Percentiles rank a stretch among this genome's conserved stretches.
These are phyloP conservation scores for Gambusia yucatana DNA, from an alignment of 2,797 vertebrate species.

Conservation along the genomic window DNA sequence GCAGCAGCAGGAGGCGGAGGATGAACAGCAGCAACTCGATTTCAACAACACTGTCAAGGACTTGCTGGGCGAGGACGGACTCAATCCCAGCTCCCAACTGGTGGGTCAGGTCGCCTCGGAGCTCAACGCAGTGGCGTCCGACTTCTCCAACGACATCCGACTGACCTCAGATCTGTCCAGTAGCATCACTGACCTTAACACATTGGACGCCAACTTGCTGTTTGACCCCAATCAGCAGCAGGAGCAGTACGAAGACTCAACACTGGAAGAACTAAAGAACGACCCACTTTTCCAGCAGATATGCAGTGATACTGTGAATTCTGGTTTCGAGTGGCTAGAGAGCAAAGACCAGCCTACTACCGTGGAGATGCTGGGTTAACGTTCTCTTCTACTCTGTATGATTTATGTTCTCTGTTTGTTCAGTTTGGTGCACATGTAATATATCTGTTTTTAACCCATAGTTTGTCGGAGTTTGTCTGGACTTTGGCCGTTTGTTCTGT, in stretches of 20 bases:
- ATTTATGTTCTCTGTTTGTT: conserved; percentile 79
- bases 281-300: conserved; percentile 99
- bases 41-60: conserved; percentile 98
- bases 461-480: conserved; percentile 87
- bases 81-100: conserved; percentile 94
- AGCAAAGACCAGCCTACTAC: conserved; percentile 99
- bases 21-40: conserved; percentile 87
- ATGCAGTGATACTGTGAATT: conserved; percentile 97
- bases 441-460: conserved; percentile 80
- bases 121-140: conserved; percentile 90
- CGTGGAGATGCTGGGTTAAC: conserved; percentile 99
- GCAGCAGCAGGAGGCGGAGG: conserved; percentile 73
- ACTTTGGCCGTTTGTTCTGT: conserved; percentile 92
- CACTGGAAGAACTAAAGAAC: conserved; percentile 99
- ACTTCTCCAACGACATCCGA: conserved; percentile 95
- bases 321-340: conserved; percentile 99
- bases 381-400: conserved; percentile 71
- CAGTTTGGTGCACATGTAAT: conserved; percentile 75
- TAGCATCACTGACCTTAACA: conserved; percentile 99
- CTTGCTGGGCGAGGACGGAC: conserved; percentile 91
- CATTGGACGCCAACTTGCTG: conserved; percentile 96
- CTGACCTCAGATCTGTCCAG: conserved; percentile 98
- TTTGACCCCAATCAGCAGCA: conserved; percentile 98
- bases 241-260: conserved; percentile 97
- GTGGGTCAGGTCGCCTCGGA: conserved; percentile 94